These are phyloP conservation scores for Malurus leucopterus DNA, from an alignment of 2,797 vertebrate genomes.

Conservation along the genomic window DNA sequence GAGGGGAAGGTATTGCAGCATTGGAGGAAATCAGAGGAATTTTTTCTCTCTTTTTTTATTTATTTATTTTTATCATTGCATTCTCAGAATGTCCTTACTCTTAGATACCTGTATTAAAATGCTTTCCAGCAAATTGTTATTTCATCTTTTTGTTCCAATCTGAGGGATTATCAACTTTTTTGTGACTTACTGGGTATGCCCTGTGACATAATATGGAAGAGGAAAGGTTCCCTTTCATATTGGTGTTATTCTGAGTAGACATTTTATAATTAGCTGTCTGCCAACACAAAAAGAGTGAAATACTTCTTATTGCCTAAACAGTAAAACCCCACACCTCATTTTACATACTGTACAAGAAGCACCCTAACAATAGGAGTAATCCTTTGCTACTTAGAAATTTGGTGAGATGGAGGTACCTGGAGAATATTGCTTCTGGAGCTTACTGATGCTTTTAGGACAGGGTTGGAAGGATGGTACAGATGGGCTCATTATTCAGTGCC, in stretches of 20 bases:
- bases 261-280: not conserved
- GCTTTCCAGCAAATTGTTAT: not conserved
- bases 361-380: not conserved
- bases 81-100: not conserved
- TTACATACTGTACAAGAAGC: not conserved
- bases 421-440: not conserved
- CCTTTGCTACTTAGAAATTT: not conserved
- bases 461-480: not conserved
- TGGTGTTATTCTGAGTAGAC: not conserved
- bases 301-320: not conserved
- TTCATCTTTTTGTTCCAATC: not conserved
- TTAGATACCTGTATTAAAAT: not conserved
- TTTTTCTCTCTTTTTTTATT: not conserved
- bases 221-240: not conserved
- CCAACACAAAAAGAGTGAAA: not conserved
- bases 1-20: not conserved
- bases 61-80: not conserved
- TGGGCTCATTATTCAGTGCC: constrained; percentile 40
- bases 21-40: not conserved
- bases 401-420: not conserved
- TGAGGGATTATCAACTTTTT: not conserved
- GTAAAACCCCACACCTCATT: not conserved
- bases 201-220: not conserved
- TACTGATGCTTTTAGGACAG: constrained; percentile 9
- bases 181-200: not conserved